phyloP scores from a whole-genome alignment of 2,113 vertebrate genomes.

The Stegostoma tigrinum region DNA sequence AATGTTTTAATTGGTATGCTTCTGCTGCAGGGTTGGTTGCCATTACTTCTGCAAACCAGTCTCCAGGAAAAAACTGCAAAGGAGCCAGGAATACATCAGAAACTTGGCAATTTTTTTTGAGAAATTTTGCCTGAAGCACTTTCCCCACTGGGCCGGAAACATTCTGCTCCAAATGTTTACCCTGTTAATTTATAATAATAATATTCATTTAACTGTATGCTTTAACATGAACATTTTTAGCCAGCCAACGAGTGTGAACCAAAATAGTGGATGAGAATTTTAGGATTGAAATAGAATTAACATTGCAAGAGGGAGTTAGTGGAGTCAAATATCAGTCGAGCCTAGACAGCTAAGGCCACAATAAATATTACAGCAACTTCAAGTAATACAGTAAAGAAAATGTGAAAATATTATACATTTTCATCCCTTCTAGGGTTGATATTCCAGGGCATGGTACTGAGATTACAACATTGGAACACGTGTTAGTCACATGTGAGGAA shows the following conservation, averaged over 20 bases:
- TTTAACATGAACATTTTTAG: not conserved
- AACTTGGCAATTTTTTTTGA: no score
- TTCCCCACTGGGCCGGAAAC: no score
- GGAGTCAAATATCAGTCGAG: not conserved
- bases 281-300: not conserved
- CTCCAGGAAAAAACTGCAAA: no score
- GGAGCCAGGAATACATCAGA: no score
- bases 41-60: no score
- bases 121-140: no score
- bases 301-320: not conserved
- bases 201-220: not conserved
- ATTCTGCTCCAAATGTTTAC: not conserved
- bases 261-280: not conserved
- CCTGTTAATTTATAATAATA: not conserved
- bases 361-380: not conserved
- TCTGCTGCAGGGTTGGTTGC: no score
- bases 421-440: no score
- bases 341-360: not conserved
- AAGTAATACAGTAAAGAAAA: not conserved
- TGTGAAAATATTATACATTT: not conserved
- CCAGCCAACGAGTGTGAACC: not conserved
- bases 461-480: no score
- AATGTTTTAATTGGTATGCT: no score
- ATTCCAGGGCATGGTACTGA: no score
- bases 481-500: no score